phyloP scores from a whole-genome alignment of 2,113 vertebrate species.

The Pteropus alecto region DNA sequence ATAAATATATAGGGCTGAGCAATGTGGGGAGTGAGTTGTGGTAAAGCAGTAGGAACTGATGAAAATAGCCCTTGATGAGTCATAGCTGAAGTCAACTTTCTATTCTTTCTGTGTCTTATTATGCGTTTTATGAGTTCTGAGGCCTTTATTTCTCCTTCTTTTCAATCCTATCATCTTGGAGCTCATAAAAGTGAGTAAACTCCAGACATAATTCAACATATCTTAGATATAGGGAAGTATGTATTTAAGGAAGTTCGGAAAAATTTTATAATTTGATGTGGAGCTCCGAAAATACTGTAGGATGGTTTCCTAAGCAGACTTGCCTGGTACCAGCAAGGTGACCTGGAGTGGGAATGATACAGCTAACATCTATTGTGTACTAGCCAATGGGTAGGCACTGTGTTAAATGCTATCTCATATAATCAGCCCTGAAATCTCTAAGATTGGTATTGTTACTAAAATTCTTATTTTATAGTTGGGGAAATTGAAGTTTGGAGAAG shows the following conservation, averaged over 20 bases:
- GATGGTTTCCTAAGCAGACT: neutral
- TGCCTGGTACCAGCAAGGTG: neutral
- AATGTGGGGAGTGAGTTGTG: constrained; percentile 13
- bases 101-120: neutral
- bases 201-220: neutral
- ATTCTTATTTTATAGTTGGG: neutral
- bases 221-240: neutral
- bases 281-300: neutral
- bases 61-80: neutral
- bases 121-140: neutral
- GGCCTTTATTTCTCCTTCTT: neutral
- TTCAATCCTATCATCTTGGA: neutral
- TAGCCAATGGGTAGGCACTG: neutral
- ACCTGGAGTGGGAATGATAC: neutral
- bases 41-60: neutral
- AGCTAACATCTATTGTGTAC: neutral
- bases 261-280: neutral
- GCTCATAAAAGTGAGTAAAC: neutral
- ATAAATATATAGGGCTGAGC: neutral
- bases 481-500: neutral
- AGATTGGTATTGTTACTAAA: neutral
- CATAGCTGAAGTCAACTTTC: neutral
- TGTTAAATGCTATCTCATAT: neutral
- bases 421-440: neutral
- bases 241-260: neutral